Percentiles rank a stretch among this genome's conserved stretches.
These are phyloP conservation scores for Ibidorhyncha struthersii DNA, from an alignment of 2,113 vertebrate genomes.

Conservation along the genomic window DNA sequence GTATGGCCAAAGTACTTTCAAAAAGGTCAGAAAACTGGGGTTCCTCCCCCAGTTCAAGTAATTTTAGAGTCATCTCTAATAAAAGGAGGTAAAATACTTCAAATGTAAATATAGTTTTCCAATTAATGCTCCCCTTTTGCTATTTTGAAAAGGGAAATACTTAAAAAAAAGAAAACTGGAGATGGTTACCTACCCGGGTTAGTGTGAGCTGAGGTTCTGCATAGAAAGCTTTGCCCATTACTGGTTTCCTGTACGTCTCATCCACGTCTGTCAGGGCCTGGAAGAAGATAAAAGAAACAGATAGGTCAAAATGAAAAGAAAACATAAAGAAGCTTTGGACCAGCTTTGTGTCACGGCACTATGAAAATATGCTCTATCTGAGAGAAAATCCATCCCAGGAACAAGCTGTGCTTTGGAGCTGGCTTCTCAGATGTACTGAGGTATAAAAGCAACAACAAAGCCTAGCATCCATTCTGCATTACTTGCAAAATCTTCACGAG, in stretches of 20 bases:
- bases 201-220: slow-evolving; percentile 92
- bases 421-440: not conserved
- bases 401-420: not conserved
- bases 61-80: not conserved
- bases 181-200: slow-evolving; percentile 78
- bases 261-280: slow-evolving; percentile 98
- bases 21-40: not conserved
- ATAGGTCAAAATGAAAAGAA: not conserved
- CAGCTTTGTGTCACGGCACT: not conserved
- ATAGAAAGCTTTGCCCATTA: slow-evolving; percentile 90
- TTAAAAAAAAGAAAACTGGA: not conserved
- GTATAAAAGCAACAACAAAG: not conserved
- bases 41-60: not conserved
- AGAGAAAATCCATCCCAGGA: not conserved
- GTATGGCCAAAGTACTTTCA: not conserved
- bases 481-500: not conserved
- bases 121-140: not conserved
- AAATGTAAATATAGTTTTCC: not conserved
- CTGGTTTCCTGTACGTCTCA: slow-evolving; percentile 94
- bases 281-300: not conserved
- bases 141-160: not conserved
- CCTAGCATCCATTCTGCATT: not conserved
- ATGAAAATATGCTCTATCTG: not conserved
- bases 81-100: not conserved
- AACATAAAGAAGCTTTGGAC: not conserved